Evolutionary conservation across 2,888 invertebrate genomes (phyloP).

Genomic region (Pediacus dermestoides): DNA sequence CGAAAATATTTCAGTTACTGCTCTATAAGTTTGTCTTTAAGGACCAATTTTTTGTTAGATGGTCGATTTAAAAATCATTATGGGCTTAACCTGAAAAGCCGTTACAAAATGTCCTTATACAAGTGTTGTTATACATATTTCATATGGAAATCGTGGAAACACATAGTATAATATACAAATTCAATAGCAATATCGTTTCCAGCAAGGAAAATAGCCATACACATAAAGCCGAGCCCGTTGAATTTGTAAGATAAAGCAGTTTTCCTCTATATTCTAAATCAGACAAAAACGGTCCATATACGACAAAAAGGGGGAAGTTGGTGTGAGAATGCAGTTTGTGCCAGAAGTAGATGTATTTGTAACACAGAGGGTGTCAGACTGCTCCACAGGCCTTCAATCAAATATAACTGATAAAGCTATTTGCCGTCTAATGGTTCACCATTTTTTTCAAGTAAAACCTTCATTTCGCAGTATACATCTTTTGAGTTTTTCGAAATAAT

Average conservation of each 20-base stretch:
- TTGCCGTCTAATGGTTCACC: neutral
- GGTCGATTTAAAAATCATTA: too few species aligned
- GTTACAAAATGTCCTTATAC: too few species aligned
- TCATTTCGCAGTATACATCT: too few species aligned
- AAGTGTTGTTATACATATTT: too few species aligned
- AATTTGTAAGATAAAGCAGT: constrained; percentile 5
- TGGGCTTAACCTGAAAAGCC: too few species aligned
- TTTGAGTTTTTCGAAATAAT: too few species aligned
- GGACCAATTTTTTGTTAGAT: too few species aligned
- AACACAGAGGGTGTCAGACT: neutral
- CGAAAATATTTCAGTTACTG: too few species aligned
- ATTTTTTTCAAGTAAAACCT: constrained; percentile 1
- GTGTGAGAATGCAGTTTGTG: constrained; percentile 3
- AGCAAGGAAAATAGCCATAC: constrained; percentile 1
- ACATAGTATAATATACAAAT: constrained; percentile 5
- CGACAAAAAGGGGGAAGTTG: constrained; percentile 3
- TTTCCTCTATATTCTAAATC: neutral
- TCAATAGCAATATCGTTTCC: constrained; percentile 5
- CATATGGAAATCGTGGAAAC: too few species aligned
- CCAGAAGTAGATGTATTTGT: neutral
- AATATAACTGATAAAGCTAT: too few species aligned
- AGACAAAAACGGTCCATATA: too few species aligned
- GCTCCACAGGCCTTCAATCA: neutral
- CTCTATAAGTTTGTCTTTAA: too few species aligned
- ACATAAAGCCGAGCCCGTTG: constrained; percentile 7